These are phyloP conservation scores for Pitta sordida DNA, from an alignment of 2,113 vertebrate genomes.

Conservation along the genomic window DNA sequence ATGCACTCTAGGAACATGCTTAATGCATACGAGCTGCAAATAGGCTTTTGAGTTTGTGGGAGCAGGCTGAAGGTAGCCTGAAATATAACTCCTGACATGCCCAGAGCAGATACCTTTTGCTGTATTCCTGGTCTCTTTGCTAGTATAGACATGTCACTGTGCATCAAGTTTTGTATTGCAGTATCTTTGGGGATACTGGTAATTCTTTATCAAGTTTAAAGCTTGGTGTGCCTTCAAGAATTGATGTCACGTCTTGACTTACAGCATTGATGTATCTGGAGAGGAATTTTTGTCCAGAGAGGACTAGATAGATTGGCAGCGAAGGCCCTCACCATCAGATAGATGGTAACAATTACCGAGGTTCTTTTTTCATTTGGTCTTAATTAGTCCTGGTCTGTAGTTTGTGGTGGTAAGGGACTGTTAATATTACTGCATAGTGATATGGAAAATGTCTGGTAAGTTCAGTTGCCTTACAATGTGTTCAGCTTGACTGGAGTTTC, in stretches of 20 bases:
- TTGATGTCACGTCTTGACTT: neutral
- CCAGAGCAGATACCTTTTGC: neutral
- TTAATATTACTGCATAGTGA: neutral
- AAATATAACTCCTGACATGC: neutral
- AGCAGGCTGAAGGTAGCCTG: neutral
- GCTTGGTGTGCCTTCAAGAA: neutral
- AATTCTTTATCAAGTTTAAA: neutral
- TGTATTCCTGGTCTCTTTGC: neutral
- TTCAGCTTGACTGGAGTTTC: neutral
- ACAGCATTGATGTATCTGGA: neutral
- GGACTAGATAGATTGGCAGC: neutral
- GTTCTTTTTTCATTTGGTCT: neutral
- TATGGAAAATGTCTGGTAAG: neutral
- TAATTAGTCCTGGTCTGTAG: neutral
- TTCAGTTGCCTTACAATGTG: neutral
- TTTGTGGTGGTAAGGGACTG: neutral
- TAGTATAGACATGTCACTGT: neutral
- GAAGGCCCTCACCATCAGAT: neutral
- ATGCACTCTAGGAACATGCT: neutral
- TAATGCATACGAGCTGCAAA: neutral
- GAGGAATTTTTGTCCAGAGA: neutral
- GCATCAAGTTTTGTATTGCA: neutral
- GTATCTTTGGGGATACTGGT: neutral
- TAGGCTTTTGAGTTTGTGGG: neutral
- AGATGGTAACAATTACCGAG: neutral